phyloP scores from a whole-genome alignment of 2,888 invertebrate species.

The Acrocera orbiculus region DNA sequence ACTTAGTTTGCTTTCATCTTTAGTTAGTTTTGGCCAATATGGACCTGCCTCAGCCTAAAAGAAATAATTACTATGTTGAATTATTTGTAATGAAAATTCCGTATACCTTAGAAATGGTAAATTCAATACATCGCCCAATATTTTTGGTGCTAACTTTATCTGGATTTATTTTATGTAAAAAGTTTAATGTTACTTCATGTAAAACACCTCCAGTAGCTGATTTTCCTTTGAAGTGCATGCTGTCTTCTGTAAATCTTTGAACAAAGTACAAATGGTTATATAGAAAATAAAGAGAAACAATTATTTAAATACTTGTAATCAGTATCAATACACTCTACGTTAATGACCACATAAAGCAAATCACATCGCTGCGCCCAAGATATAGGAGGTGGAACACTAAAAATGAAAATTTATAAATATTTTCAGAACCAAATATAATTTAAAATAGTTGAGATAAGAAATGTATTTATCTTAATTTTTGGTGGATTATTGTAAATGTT shows the following conservation, averaged over 20 bases:
- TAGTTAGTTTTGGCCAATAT: slow-evolving; percentile 78
- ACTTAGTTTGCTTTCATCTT: slow-evolving; percentile 76
- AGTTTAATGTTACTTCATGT: slow-evolving; percentile 74
- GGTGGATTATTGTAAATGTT: no score
- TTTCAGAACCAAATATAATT: no score
- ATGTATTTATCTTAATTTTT: no score
- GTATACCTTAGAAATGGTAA: slow-evolving; percentile 49
- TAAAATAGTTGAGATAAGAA: no score
- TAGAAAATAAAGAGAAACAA: slow-evolving; percentile 21
- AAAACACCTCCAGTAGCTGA: slow-evolving; percentile 69
- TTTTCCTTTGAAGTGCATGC: slow-evolving; percentile 66
- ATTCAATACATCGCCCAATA: slow-evolving; percentile 58
- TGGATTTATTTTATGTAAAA: slow-evolving; percentile 66
- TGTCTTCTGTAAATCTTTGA: slow-evolving; percentile 46
- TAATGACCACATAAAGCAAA: slow-evolving; percentile 71
- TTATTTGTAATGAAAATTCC: background rate
- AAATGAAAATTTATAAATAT: slow-evolving; percentile 1
- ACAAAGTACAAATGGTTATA: no score
- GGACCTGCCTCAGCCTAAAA: slow-evolving; percentile 44
- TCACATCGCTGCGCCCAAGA: slow-evolving; percentile 86
- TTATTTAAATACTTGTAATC: slow-evolving; percentile 39
- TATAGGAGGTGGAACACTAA: slow-evolving; percentile 53
- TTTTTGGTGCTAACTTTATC: slow-evolving; percentile 56
- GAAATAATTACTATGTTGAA: background rate
- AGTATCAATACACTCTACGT: slow-evolving; percentile 77